phyloP scores from a whole-genome alignment of 2,113 vertebrate species.

The Cariama cristata region DNA sequence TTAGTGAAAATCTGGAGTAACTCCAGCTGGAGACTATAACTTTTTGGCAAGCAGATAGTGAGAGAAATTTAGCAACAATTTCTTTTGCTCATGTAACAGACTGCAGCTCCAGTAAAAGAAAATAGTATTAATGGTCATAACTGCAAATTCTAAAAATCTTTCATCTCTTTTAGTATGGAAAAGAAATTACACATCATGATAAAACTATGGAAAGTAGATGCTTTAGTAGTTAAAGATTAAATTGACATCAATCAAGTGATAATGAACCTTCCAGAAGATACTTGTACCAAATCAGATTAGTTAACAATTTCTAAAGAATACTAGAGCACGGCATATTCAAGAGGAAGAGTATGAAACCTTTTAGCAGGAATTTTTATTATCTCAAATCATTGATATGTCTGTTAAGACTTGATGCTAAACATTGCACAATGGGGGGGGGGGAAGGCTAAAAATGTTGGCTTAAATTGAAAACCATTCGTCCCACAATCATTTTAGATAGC shows the following conservation, averaged over 20 bases:
- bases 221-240: not conserved
- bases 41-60: not conserved
- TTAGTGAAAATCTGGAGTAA: conserved; percentile 24
- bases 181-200: not conserved
- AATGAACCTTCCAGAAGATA: not conserved
- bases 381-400: not conserved
- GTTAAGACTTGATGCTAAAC: not conserved
- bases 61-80: conserved; percentile 1
- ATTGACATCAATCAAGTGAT: not conserved
- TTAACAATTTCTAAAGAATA: not conserved
- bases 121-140: conserved; percentile 20
- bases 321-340: not conserved
- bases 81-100: not conserved
- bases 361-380: not conserved
- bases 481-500: conserved; percentile 21
- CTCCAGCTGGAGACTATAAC: not conserved
- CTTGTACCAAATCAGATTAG: not conserved
- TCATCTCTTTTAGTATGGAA: not conserved
- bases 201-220: not conserved
- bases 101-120: not conserved
- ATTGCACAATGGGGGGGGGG: not conserved
- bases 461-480: conserved; percentile 22
- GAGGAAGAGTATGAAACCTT: not conserved
- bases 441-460: not conserved
- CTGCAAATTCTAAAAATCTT: not conserved